Percentiles rank a stretch among this genome's conserved stretches.
Evolutionary conservation across 2,113 vertebrate genomes (phyloP).

Genomic region (Strix aluco): DNA sequence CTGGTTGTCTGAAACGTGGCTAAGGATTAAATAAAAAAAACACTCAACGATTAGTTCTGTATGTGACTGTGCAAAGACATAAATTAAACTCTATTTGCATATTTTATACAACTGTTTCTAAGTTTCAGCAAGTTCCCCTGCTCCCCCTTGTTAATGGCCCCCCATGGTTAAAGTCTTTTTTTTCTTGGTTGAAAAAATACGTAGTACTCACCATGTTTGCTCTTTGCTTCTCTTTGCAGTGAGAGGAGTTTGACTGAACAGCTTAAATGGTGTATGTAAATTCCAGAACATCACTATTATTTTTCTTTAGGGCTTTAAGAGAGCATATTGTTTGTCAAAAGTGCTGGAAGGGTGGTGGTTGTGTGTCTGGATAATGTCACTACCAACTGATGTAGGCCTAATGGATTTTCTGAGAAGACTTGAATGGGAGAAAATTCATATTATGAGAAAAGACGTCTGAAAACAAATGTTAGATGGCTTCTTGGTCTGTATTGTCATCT

Average conservation of each 20-base stretch:
- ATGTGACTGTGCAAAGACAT: not conserved
- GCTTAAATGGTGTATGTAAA: not conserved
- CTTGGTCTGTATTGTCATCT: not conserved
- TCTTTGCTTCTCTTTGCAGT: not conserved
- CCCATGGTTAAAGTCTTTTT: not conserved
- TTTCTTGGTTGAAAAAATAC: not conserved
- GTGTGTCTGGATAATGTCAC: not conserved
- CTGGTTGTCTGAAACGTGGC: not conserved
- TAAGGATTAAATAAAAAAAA: not conserved
- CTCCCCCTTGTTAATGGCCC: not conserved
- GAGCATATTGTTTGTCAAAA: not conserved
- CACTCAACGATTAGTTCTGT: not conserved
- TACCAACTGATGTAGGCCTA: not conserved
- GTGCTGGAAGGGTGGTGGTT: not conserved
- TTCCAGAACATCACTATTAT: not conserved
- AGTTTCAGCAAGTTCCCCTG: not conserved
- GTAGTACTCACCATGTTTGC: fast-evolving
- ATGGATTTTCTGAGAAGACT: not conserved
- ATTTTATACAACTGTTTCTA: not conserved
- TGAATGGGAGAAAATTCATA: not conserved
- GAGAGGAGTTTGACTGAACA: not conserved
- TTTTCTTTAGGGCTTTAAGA: not conserved
- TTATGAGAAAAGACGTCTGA: not conserved
- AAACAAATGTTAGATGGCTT: not conserved
- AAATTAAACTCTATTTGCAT: not conserved